Evolutionary conservation across 2,797 vertebrate species (phyloP), one percentile per base, ranked within the genome.

Genomic region (Garrulus glandarius): DNA sequence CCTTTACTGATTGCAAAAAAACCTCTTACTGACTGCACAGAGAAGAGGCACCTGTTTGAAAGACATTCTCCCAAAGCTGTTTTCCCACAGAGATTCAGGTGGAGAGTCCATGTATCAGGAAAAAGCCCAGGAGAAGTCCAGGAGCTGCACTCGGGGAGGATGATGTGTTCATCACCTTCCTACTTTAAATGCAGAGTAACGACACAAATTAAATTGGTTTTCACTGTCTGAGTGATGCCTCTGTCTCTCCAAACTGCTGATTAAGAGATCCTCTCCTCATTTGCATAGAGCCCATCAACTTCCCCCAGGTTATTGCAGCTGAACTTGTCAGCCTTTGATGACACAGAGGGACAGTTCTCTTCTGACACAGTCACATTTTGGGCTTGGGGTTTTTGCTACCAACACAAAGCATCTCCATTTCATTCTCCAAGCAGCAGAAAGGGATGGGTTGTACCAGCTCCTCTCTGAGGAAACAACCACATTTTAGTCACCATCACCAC

Each of bases 221-320:
- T 21, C n/a, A 8, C 34, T 44, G 64, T 68, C 67, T 20, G 60
- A 96, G 89, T 1, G 39, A 92, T 64, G 37, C 34, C 65, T 67
- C 11, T 27, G 24, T 19, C 55, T 68, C 88, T 75, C 67, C 32
- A 4, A 95, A 82, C 5, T 92, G 79, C 97, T 95, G 94, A 95
- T 87, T 47, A 94, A 85, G 88, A 81, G 60, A 75, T 93, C 57
- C 34, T 74, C 26, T 13, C 7, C 39, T 84, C 77, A 43, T 94
- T 11, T 96, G 82, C 80, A 90, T 19, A 22, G 3, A 81, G 70
- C 22, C 39, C 37, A 91, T 71, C 74, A 79, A 15, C 64, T 76
- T 68, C 75, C 39, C 72, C 56, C 49, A 65, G 89, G 92, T 91
- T 39, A 49, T 8, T 85, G 63, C 69, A 84, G 89, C 53, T 36